Conservation (phyloP, 2,888 invertebrate species). For the Polymixis flavicincta region DNA sequence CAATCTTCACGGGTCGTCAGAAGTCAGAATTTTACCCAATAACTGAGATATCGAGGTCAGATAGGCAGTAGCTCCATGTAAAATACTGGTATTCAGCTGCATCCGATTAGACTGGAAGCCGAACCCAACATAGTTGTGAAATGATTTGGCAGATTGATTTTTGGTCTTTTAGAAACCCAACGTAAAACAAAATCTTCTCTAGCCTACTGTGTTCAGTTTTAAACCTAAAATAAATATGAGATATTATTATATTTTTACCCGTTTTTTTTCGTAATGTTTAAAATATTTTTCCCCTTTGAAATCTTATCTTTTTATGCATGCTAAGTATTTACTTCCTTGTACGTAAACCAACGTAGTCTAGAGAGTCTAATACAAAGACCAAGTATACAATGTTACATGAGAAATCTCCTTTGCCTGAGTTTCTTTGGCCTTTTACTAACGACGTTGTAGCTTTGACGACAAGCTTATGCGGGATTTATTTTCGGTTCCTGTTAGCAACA, state of each 20-base stretch:
- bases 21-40: too few species aligned
- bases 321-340: not conserved
- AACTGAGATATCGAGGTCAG: too few species aligned
- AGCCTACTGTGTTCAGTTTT: not conserved
- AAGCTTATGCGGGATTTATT: constrained; percentile 34
- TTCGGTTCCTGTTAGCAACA: constrained; percentile 14
- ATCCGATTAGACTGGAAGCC: too few species aligned
- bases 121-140: too few species aligned
- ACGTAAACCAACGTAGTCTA: constrained; percentile 6
- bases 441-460: constrained; percentile 20
- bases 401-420: constrained; percentile 27
- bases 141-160: too few species aligned
- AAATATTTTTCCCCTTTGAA: constrained; percentile 2
- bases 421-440: constrained; percentile 33
- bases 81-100: too few species aligned
- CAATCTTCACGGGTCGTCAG: too few species aligned
- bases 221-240: not conserved
- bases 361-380: constrained; percentile 22
- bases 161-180: not conserved
- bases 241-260: not conserved
- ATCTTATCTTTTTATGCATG: not conserved
- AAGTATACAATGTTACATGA: constrained; percentile 12
- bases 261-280: too few species aligned
- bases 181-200: not conserved
- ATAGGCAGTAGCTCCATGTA: too few species aligned